These are phyloP conservation scores for Gymnothorax reevesii DNA, from an alignment of 2,797 vertebrate genomes.

Conservation along the genomic window DNA sequence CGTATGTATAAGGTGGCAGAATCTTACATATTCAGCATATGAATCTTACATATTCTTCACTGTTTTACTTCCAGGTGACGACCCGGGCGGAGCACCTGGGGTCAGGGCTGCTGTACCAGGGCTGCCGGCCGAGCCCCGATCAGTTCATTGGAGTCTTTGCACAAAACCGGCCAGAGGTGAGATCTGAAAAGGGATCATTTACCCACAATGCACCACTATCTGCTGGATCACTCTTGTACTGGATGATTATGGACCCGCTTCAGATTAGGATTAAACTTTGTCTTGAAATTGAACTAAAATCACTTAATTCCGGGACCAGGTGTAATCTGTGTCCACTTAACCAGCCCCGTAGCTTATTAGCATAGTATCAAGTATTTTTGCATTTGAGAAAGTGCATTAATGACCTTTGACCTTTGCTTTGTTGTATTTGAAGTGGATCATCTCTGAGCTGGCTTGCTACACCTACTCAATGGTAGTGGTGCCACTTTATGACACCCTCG, in stretches of 20 bases:
- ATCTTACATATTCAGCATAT: not conserved
- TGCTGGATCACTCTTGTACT: not conserved
- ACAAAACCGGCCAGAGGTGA: conserved; percentile 96
- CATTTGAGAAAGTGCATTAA: conserved; percentile 1
- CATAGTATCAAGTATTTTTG: not conserved
- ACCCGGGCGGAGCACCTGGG: conserved; percentile 89
- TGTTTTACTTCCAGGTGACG: conserved; percentile 73
- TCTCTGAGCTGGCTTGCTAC: conserved; percentile 95
- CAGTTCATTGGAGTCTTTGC: conserved; percentile 97
- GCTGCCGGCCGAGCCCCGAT: conserved; percentile 79
- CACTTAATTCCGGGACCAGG: no score
- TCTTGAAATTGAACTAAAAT: no score
- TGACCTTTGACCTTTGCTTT: conserved; percentile 20
- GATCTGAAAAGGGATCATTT: conserved; percentile 24
- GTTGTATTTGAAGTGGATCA: conserved; percentile 86
- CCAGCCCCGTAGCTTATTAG: not conserved
- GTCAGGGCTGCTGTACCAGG: conserved; percentile 90
- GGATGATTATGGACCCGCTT: not conserved
- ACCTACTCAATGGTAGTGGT: conserved; percentile 98
- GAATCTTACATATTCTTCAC: not conserved
- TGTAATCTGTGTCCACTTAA: no score
- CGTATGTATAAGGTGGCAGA: not conserved
- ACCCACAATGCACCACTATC: not conserved
- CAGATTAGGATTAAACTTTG: not conserved
- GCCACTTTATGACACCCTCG: conserved; percentile 93